A percentile compares a stretch with the other conserved stretches of the same genome.
These are phyloP conservation scores for Gouania willdenowi DNA, from an alignment of 2,797 vertebrate species.

Conservation along the genomic window DNA sequence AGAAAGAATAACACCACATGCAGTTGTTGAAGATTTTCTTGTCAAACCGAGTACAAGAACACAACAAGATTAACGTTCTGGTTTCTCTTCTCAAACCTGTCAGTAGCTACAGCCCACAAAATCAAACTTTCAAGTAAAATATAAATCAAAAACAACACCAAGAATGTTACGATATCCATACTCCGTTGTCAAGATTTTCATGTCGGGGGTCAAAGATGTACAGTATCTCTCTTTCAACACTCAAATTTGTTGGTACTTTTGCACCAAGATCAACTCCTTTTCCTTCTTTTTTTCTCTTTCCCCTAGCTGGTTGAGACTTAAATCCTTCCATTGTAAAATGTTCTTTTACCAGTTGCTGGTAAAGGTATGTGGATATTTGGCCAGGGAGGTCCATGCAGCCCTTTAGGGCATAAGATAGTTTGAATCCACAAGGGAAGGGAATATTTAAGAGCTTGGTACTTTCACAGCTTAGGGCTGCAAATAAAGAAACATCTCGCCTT, in stretches of 20 bases:
- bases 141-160: slow-evolving; percentile 1
- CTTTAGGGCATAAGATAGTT: slow-evolving; percentile 59
- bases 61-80: no score
- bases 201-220: not conserved
- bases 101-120: no score
- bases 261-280: no score
- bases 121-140: no score
- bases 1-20: no score
- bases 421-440: slow-evolving; percentile 57
- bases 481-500: slow-evolving; percentile 59
- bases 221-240: not conserved
- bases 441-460: slow-evolving; percentile 69
- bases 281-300: no score
- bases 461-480: slow-evolving; percentile 65
- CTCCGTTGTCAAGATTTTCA: not conserved
- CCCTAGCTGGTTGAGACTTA: slow-evolving; percentile 8
- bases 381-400: slow-evolving; percentile 62
- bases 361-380: slow-evolving; percentile 61
- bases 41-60: no score
- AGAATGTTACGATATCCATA: no score
- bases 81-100: no score
- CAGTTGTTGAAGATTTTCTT: no score
- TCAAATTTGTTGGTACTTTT: no score
- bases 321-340: slow-evolving; percentile 22
- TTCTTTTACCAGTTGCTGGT: slow-evolving; percentile 43